Base-by-base conservation (phyloP, 2,888 invertebrate species). In the Tetramorium bicarinatum region DNA sequence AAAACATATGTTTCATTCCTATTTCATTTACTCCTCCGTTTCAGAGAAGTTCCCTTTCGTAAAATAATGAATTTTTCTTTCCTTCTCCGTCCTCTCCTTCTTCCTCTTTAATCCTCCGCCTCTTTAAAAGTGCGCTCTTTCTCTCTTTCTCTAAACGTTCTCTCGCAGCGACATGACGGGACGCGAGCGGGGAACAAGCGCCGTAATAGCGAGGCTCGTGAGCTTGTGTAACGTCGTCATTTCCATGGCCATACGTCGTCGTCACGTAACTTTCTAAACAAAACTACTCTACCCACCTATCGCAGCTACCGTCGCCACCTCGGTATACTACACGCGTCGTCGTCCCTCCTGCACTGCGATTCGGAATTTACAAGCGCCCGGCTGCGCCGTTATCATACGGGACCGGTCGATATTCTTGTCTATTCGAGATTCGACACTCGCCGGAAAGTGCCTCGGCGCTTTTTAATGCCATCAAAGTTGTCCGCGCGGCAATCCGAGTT, bases 201-300 rank as follows among this genome's bases (percentile, higher is more conserved):
- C 67, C 21, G 85, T 88, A 87, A 89, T 66, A 83, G 62, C 82
- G 83, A 80, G 83, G 66, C 71, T 83, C 74, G 71, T 41, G 74
- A 64, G 85, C 88, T 91, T 87, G 88, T 87, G 84, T 87, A 85
- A 87, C 88, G 90, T 89, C 91, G 90, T 92, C 88, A 89, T 89
- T 93, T 91, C 91, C 91, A 92, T 91, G 91, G 92, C 89, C 93
- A 92, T 90, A 89, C 85, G 83, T 87, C 86, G 84, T 74, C 87
- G 87, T 80, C 85, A 74, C 87, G 90, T 88, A 89, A 92, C 92
- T 92, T 92, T 92, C 92, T 91, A 92, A 91, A 92, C 91, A 91
- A 92, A 92, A 91, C 91, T 89, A 83, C 66, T 64, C 75, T 49
- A 56, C 67, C 77, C 54, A 56, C 76, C 69, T 79, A 79, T 84